These are phyloP conservation scores for Drosophila neotestacea DNA, from an alignment of 2,888 invertebrate species.

Conservation along the genomic window DNA sequence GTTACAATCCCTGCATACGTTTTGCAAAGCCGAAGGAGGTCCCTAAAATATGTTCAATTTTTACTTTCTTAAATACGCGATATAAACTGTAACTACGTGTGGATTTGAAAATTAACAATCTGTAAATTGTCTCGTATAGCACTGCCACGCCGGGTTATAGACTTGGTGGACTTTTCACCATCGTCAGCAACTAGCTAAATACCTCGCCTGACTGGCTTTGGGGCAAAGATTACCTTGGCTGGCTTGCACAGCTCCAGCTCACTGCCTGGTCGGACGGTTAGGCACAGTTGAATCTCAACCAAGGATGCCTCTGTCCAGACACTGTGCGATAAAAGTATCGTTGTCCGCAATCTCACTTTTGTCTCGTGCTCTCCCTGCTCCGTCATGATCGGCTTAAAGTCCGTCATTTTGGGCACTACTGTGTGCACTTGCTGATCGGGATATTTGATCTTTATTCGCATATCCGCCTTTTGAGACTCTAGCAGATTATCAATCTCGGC, in stretches of 20 bases:
- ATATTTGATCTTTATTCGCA: constrained; percentile 94
- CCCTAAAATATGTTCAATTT: no score
- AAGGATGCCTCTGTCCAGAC: constrained; percentile 97
- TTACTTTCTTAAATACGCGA: background rate
- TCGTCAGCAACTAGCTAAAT: constrained; percentile 85
- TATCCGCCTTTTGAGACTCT: constrained; percentile 88
- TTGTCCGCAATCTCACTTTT: constrained; percentile 90
- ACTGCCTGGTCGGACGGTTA: constrained; percentile 87
- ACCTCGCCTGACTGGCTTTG: constrained; percentile 94
- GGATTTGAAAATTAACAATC: constrained; percentile 21
- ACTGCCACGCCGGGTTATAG: constrained; percentile 2
- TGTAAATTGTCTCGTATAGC: constrained; percentile 19
- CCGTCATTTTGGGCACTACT: constrained; percentile 91
- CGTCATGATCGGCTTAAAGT: constrained; percentile 89
- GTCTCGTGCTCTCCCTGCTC: constrained; percentile 87
- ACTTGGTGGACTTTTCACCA: background rate
- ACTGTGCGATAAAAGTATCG: constrained; percentile 93
- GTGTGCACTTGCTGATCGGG: constrained; percentile 96
- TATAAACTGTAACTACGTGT: constrained; percentile 1
- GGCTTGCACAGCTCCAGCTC: constrained; percentile 94
- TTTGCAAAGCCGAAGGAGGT: no score
- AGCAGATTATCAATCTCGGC: constrained; percentile 93
- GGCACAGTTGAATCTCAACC: constrained; percentile 93
- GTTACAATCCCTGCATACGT: no score
- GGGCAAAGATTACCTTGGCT: constrained; percentile 93